Base-by-base conservation (phyloP, 1,140 invertebrate species). In the Dinothrombium tinctorium region DNA sequence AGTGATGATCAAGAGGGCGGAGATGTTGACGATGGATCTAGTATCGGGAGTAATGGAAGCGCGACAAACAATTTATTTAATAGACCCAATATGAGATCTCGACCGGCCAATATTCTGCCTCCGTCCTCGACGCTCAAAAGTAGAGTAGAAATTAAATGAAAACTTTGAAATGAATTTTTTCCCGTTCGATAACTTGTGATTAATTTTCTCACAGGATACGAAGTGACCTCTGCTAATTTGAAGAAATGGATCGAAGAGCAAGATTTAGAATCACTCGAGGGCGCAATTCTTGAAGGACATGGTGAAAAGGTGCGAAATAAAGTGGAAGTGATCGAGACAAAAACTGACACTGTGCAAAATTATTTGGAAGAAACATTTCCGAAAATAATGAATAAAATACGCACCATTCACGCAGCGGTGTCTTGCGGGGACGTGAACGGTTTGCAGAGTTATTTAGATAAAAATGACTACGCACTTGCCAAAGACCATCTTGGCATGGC, bases 191-290 rank as follows among this genome's bases (percentile, higher is more conserved):
- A n/a, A n/a, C n/a, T n/a, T n/a, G n/a, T n/a, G n/a, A n/a, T n/a
- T n/a, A n/a, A n/a, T n/a, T n/a, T n/a, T n/a, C n/a, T n/a, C 23
- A 3, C 24, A 55, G 51, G 47, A 32, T 25, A 50, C 12, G 47
- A 48, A 40, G 46, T 56, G 8, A 54, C 47, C 22, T 48, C 54
- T 28, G 54, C 80, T 31, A 83, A 82, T 50, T 82, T 87, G 45
- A 64, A 79, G 44, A 81, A 82, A 60, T 87, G 81, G 80, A 83
- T 86, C 46, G 77, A 84, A 54, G 81, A 84, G 54, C 68, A 74
- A 53, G 77, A 86, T 56, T 65, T 86, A 51, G 67, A 68, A 15
- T 73, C 75, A 50, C 58, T 87, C 33, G 76, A 81, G 53, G 71
- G 75, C 51, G 74, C 84, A 2, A 63, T 89, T 9, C 81, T 80